A percentile compares a stretch with the other conserved stretches of the same genome.
Evolutionary conservation across 2,888 invertebrate species (phyloP).

Genomic region (Galeruca laticollis): DNA sequence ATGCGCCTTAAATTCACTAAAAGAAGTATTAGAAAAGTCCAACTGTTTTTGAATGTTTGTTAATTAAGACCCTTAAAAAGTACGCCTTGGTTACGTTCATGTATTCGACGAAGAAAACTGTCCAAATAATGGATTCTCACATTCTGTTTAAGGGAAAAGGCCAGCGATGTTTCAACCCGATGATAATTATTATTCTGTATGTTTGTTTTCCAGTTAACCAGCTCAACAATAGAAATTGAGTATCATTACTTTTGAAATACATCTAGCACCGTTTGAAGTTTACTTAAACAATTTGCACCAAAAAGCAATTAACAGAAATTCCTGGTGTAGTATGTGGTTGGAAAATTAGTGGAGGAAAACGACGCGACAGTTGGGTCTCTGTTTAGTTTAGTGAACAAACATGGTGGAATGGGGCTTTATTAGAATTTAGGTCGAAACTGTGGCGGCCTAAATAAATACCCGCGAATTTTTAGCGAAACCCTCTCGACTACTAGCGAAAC

Average conservation of each 20-base stretch:
- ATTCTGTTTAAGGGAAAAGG: slow-evolving; percentile 25
- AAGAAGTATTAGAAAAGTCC: too few relatives aligned
- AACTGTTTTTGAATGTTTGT: too few relatives aligned
- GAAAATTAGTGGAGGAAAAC: slow-evolving; percentile 62
- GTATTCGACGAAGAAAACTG: neutral
- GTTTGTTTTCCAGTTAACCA: slow-evolving; percentile 31
- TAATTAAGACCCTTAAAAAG: too few relatives aligned
- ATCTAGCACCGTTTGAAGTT: slow-evolving; percentile 38
- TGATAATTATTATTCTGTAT: slow-evolving; percentile 34
- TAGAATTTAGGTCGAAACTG: slow-evolving; percentile 56
- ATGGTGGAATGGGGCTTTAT: slow-evolving; percentile 60
- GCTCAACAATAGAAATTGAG: slow-evolving; percentile 34
- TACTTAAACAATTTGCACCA: slow-evolving; percentile 59
- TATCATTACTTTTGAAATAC: slow-evolving; percentile 39
- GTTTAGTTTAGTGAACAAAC: slow-evolving; percentile 58
- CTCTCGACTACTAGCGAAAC: slow-evolving; percentile 33
- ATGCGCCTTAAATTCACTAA: too few relatives aligned
- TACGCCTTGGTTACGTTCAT: neutral
- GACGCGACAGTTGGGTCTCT: slow-evolving; percentile 52
- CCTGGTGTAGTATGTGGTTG: slow-evolving; percentile 58
- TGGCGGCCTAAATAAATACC: slow-evolving; percentile 52
- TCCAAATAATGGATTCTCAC: neutral
- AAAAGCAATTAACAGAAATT: slow-evolving; percentile 62
- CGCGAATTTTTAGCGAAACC: slow-evolving; percentile 55
- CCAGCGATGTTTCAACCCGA: slow-evolving; percentile 26